Evolutionary conservation across 2,797 vertebrate genomes (phyloP).

Genomic region (Sorex maritimensis): DNA sequence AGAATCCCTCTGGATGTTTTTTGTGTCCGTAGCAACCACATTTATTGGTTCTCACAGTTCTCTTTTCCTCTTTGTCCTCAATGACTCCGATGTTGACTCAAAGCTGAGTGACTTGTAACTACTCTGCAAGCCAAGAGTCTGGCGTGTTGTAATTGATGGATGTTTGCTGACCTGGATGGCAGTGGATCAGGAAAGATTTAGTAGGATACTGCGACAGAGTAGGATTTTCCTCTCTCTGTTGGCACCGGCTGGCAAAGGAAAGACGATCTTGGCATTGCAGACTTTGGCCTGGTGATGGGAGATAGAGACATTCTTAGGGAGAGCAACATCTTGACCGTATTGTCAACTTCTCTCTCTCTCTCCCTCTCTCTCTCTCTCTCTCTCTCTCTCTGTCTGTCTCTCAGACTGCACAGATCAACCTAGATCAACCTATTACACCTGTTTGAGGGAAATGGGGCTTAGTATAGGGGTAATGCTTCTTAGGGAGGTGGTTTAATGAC

Average conservation of each 20-base stretch:
- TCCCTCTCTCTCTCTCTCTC: too few species aligned
- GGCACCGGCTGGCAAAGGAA: not conserved
- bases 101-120: not conserved
- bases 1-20: too few species aligned
- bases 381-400: too few species aligned
- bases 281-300: not conserved
- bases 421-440: not conserved
- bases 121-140: not conserved
- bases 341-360: not conserved
- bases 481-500: not conserved
- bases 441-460: not conserved
- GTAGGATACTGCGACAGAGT: too few species aligned
- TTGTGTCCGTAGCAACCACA: too few species aligned
- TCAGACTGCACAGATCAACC: too few species aligned
- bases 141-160: not conserved
- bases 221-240: too few species aligned
- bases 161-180: not conserved
- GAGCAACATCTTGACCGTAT: not conserved
- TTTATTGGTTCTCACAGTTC: not conserved
- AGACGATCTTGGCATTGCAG: not conserved
- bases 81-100: not conserved
- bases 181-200: too few species aligned
- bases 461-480: not conserved
- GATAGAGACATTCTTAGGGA: not conserved
- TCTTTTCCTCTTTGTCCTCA: not conserved